Conservation (phyloP, 2,797 vertebrate species). For the Antennarius maculatus region DNA sequence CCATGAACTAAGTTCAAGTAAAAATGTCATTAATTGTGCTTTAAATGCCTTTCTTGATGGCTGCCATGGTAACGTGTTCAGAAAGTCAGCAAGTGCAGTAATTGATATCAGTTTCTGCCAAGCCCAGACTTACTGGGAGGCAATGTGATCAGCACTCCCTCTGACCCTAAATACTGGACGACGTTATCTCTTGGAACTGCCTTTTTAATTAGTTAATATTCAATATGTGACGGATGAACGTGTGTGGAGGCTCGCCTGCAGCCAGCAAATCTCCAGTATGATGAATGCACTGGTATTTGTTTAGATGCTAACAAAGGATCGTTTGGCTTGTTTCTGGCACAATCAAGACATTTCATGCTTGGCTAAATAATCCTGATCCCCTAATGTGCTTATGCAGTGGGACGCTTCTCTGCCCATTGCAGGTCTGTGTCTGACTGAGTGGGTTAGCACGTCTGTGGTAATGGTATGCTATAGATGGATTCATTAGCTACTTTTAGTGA, state of each 20-base stretch:
- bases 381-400: slow-evolving; percentile 75
- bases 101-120: slow-evolving; percentile 85
- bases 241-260: slow-evolving; percentile 41
- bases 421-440: slow-evolving; percentile 70
- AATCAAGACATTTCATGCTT: slow-evolving; percentile 74
- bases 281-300: slow-evolving; percentile 50
- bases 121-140: slow-evolving; percentile 77
- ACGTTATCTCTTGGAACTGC: slow-evolving; percentile 40
- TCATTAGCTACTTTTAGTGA: slow-evolving; percentile 78
- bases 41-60: slow-evolving; percentile 82
- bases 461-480: slow-evolving; percentile 60
- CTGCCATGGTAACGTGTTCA: slow-evolving; percentile 87
- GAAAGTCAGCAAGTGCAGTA: slow-evolving; percentile 77
- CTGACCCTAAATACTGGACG: slow-evolving; percentile 60
- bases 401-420: slow-evolving; percentile 62
- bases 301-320: slow-evolving; percentile 60
- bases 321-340: slow-evolving; percentile 66
- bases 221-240: slow-evolving; percentile 51
- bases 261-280: slow-evolving; percentile 57
- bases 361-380: slow-evolving; percentile 76
- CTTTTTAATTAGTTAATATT: slow-evolving; percentile 50
- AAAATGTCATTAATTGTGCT: slow-evolving; percentile 83
- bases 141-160: slow-evolving; percentile 74
- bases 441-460: slow-evolving; percentile 71
- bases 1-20: slow-evolving; percentile 73